Evolutionary conservation across 2,113 vertebrate genomes (phyloP).

Genomic region (Trinectes maculatus): DNA sequence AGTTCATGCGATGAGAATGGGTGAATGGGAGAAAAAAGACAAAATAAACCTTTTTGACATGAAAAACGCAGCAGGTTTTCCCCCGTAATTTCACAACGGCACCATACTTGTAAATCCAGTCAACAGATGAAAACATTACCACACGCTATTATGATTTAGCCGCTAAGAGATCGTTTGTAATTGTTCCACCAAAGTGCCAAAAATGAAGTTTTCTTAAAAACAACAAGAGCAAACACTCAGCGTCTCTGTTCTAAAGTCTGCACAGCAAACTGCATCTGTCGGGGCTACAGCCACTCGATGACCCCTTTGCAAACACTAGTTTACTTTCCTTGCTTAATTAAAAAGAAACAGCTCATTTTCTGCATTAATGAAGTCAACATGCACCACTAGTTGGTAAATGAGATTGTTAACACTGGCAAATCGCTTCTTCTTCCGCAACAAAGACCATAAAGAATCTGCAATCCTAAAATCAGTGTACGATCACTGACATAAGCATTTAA

Average conservation of each 20-base stretch:
- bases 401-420: too few relatives aligned
- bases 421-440: too few relatives aligned
- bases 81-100: conserved; percentile 15
- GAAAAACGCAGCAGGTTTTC: conserved; percentile 4
- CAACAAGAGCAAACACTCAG: conserved; percentile 3
- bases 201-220: conserved; percentile 9
- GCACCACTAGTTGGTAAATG: background rate
- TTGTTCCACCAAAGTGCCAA: background rate
- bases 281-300: background rate
- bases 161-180: background rate
- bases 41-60: background rate
- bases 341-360: background rate
- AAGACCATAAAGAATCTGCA: too few relatives aligned
- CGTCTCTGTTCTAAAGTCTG: conserved; percentile 8
- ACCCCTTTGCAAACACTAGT: background rate
- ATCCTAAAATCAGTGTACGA: too few relatives aligned
- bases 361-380: background rate
- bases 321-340: background rate
- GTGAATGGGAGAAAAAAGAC: conserved; percentile 25
- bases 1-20: conserved; percentile 39
- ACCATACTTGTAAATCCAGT: conserved; percentile 11
- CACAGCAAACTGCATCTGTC: background rate
- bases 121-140: conserved; percentile 7
- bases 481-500: too few relatives aligned
- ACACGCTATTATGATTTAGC: conserved; percentile 3